phyloP scores from a whole-genome alignment of 2,113 vertebrate genomes.

The Paraplagusia blochii region DNA sequence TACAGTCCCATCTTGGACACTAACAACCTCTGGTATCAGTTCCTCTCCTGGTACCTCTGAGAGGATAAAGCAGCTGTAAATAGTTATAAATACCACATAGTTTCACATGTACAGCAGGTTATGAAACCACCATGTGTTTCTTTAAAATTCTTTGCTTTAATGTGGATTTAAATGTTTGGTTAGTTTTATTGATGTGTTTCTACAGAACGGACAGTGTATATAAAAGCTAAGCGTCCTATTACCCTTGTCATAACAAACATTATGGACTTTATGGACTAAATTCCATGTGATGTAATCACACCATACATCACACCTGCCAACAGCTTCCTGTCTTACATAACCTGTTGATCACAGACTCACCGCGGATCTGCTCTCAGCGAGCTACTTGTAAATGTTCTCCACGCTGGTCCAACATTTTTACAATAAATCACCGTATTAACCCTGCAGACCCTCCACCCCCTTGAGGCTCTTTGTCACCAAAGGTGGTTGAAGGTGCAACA shows the following conservation, averaged over 20 bases:
- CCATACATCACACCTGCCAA: conserved; percentile 1
- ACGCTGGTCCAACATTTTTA: conserved; percentile 27
- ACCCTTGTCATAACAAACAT: background rate
- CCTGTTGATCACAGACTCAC: background rate
- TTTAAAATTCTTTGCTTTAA: background rate
- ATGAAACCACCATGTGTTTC: background rate
- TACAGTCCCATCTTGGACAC: no score
- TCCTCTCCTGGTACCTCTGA: no score
- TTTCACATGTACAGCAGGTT: no score
- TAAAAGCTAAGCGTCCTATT: background rate
- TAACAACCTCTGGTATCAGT: no score
- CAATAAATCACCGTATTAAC: conserved; percentile 31
- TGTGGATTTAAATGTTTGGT: background rate
- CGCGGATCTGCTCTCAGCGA: background rate
- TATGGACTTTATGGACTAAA: background rate
- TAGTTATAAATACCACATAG: no score
- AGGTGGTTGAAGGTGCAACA: conserved; percentile 11
- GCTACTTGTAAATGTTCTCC: conserved; percentile 31
- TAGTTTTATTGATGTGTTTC: no score
- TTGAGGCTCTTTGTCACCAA: conserved; percentile 10
- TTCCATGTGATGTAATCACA: background rate
- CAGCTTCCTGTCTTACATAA: conserved; percentile 39
- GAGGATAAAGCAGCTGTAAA: no score
- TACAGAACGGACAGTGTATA: no score
- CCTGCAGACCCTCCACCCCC: conserved; percentile 6